Base-by-base conservation (phyloP, 1,140 invertebrate genomes). In the Elysia chlorotica region DNA sequence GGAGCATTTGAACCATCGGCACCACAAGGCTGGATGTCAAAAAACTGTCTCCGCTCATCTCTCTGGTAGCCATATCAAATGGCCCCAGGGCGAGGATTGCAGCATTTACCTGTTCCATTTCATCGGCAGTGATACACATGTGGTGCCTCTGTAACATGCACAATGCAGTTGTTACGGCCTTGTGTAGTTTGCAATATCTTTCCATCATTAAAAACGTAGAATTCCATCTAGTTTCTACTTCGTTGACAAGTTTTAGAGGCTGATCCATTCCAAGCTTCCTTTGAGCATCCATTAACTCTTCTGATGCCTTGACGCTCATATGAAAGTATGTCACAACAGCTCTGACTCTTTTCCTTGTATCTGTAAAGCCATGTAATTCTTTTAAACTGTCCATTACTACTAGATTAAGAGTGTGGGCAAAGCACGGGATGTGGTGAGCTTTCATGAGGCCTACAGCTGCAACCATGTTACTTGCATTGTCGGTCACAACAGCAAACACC, bases 391-490 rank as follows among this genome's bases (percentile, higher is more conserved):
- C 30, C 23, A 14, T 19, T 10, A 30, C 25, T 14, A 30, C 62
- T 31, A 65, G 30, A 35, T 65, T 65, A 14, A 65, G 62, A 17
- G 62, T 65, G 23, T 65, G 62, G 19, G 62, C 62, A 65, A 65
- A 65, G 33, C 62, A 65, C 14, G 28, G 28, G 14, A 35, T 30
- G 30, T 65, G 62, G 4, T 14, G 19, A 31, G 35, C 23, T 31
- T 65, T 35, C 19, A 36, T 4, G 14, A 31, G 14, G 14, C 14
- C 14, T 31, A 30, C 31, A 35, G 62, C 62, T 17, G 33, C 23
- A 28, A 65, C 23, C 62, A 65, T 65, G 33, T 65, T 65, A 23
- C 62, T 65, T 5, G 62, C 62, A 35, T 65, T 65, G 62, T 65
- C 62, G 17, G 62, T 65, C 19, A 65, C 62, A 17, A 65, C 6